Conservation (phyloP, 1,140 invertebrate species). For the Brachionus plicatilis region DNA sequence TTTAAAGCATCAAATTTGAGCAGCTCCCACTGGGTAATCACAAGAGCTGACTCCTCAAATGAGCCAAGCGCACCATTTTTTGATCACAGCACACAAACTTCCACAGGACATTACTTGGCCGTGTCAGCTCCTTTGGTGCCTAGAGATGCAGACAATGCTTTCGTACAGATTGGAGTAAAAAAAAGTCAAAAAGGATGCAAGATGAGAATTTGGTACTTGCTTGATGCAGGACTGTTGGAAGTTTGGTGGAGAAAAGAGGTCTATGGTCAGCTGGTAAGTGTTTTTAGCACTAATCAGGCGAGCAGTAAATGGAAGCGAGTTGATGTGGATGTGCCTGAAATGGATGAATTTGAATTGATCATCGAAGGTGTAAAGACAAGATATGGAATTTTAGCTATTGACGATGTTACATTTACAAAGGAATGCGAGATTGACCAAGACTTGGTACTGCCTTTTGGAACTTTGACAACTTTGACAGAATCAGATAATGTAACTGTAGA, state of each 20-base stretch:
- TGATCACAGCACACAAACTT: slow-evolving; percentile 14
- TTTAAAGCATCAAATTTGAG: neutral
- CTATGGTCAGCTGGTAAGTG: neutral
- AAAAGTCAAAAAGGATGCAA: neutral
- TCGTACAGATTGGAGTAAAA: neutral
- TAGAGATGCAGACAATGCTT: neutral
- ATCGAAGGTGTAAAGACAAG: slow-evolving; percentile 64
- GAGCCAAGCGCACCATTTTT: neutral
- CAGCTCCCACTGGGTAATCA: neutral
- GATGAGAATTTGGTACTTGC: neutral
- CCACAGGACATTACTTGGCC: neutral
- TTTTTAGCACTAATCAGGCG: neutral
- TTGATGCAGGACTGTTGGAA: neutral
- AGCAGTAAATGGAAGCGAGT: neutral
- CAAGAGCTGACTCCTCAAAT: neutral
- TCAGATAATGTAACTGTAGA: neutral
- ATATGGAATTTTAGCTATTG: slow-evolving; percentile 50
- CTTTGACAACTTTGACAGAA: neutral
- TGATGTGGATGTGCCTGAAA: neutral
- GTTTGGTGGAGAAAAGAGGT: neutral
- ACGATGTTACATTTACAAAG: slow-evolving; percentile 52
- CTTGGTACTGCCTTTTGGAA: neutral
- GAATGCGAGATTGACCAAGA: slow-evolving; percentile 42
- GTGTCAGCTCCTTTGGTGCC: neutral
- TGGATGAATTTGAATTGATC: slow-evolving; percentile 52